phyloP scores from a whole-genome alignment of 2,888 invertebrate genomes.

The Syrista parreyssii region DNA sequence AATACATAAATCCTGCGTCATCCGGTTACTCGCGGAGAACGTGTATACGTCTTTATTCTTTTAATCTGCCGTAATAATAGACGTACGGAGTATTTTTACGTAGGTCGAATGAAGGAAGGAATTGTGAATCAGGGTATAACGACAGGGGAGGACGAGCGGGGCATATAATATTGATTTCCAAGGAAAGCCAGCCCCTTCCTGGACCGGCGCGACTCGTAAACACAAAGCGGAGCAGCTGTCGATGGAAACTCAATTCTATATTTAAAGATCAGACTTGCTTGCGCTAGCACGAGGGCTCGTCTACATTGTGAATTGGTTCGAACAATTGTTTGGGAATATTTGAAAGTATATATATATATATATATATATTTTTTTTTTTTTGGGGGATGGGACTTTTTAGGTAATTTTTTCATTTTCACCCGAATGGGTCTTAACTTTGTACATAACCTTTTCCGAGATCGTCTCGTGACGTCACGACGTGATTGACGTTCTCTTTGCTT shows the following conservation, averaged over 20 bases:
- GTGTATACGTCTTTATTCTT: neutral
- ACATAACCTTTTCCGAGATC: neutral
- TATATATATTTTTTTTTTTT: neutral
- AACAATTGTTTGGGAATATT: neutral
- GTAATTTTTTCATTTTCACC: neutral
- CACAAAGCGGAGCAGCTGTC: constrained; percentile 59
- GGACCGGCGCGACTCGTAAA: constrained; percentile 49
- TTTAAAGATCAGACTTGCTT: constrained; percentile 41
- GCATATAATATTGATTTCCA: constrained; percentile 55
- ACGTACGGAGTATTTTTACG: neutral
- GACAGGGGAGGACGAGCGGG: neutral
- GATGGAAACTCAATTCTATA: constrained; percentile 61
- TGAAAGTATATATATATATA: too few species aligned
- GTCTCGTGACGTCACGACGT: neutral
- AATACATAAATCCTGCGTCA: neutral
- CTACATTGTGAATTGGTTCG: neutral
- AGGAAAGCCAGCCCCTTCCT: constrained; percentile 34
- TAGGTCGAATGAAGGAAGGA: neutral
- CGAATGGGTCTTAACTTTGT: neutral
- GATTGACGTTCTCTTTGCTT: neutral
- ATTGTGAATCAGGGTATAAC: neutral
- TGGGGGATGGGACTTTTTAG: neutral
- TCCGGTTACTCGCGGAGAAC: neutral
- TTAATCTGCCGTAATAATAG: neutral
- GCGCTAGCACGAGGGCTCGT: neutral